Conservation (phyloP, 2,113 vertebrate genomes). For the Hylia prasina region DNA sequence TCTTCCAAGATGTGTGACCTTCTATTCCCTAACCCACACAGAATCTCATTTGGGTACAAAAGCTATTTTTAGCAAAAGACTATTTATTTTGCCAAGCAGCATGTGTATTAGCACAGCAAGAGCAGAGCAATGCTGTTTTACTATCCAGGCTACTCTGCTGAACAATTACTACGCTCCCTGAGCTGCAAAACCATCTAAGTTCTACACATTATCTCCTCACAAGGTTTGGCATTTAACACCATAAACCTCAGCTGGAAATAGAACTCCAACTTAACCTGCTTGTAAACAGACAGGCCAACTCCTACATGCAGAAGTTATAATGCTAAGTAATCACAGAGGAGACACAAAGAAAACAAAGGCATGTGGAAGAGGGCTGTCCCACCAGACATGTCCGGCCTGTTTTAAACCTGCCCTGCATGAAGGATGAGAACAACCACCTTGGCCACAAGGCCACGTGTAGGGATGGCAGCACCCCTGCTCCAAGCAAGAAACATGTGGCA, state of each 20-base stretch:
- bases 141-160: neutral
- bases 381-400: neutral
- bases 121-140: neutral
- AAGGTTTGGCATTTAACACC: neutral
- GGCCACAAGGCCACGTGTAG: neutral
- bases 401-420: neutral
- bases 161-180: neutral
- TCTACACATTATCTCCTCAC: neutral
- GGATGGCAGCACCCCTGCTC: neutral
- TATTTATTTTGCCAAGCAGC: neutral
- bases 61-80: neutral
- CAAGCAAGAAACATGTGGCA: neutral
- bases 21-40: neutral
- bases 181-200: neutral
- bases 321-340: neutral
- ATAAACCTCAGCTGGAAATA: neutral
- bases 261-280: neutral
- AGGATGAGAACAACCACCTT: neutral
- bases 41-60: neutral
- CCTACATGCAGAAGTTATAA: neutral
- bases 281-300: neutral
- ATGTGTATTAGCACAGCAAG: neutral
- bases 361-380: neutral
- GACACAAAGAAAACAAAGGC: neutral
- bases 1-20: neutral